Evolutionary conservation across 37 sponge, comb jelly and placozoan genomes (phyloP), one percentile per base, ranked within the genome.

Genomic region (Ephydatia muelleri): DNA sequence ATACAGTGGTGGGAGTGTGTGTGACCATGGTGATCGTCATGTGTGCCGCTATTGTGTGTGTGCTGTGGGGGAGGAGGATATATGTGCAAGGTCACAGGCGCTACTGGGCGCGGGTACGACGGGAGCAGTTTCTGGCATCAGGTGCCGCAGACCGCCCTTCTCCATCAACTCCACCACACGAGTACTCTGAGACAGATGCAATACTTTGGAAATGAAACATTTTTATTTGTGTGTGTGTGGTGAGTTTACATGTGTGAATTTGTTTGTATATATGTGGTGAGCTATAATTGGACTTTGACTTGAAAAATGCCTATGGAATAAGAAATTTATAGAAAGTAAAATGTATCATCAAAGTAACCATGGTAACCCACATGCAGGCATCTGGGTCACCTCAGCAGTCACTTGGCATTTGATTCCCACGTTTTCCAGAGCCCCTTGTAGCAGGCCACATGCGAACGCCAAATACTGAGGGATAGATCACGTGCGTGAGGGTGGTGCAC

Each of bases 371-470:
- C 96, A 95, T 5, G 71, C 69, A 13, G 96, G 96, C 78, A 90
- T 76, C 12, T 72, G 67, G 9, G 83, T 81, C 12, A 86, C 86
- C 35, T 96, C 94, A 36, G 84, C 86, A 33, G 83, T 70, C n/a
- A 96, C 95, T 9, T 79, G 85, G 75, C 92, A 90, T 22, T 72
- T 81, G 57, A 96, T 82, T 30, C 96, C 96, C 36, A 93, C 48
- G 68, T 87, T 90, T 23, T 75, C 57, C 35, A 96, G 73, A 66
- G 96, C 95, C 75, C 96, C 96, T 43, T 80, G 49, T 25, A 96
- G 29, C 67, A 96, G 72, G 30, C 96, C 96, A 93, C 89, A 86
- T 22, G 92, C 80, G 75, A 89, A 96, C 3, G 94, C 79, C 4
- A 96, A 75, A 68, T 83, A 93, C 96, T 96, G 78, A n/a, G 87